Conservation (phyloP, 23 tunicate species). For the Trididemnum miniatum region DNA sequence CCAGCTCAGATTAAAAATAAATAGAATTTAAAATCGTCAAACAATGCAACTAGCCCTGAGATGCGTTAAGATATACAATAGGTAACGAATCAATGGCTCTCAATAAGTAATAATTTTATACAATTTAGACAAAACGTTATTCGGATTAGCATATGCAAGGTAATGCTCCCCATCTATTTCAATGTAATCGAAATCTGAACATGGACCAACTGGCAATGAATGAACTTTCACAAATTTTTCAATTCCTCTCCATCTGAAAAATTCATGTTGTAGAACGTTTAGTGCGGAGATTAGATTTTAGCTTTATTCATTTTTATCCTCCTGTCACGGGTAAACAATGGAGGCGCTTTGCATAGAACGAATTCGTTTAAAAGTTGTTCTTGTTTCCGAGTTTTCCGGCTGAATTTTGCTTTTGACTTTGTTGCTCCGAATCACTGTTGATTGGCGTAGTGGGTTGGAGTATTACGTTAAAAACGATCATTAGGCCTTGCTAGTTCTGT, state of each 20-base stretch:
- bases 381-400: too few relatives aligned
- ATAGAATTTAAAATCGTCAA: not conserved
- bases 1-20: conserved; percentile 3
- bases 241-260: conserved; percentile 57
- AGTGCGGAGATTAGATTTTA: too few relatives aligned
- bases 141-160: conserved; percentile 46
- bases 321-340: too few relatives aligned
- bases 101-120: conserved; percentile 55
- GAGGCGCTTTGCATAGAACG: too few relatives aligned
- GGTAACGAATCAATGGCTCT: not conserved
- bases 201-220: conserved; percentile 38
- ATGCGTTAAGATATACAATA: not conserved
- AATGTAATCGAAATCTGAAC: conserved; percentile 55
- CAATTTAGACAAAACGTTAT: conserved; percentile 30
- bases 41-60: not conserved
- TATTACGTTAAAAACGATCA: too few relatives aligned
- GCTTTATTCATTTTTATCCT: too few relatives aligned
- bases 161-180: conserved; percentile 52
- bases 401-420: too few relatives aligned
- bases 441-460: too few relatives aligned
- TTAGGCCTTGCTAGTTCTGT: too few relatives aligned
- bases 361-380: too few relatives aligned
- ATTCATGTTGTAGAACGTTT: too few relatives aligned
- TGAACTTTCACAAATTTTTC: conserved; percentile 65
- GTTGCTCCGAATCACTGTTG: too few relatives aligned